These are phyloP conservation scores for Cynodonichthys magdalenae DNA, from an alignment of 2,797 vertebrate species.

Conservation along the genomic window DNA sequence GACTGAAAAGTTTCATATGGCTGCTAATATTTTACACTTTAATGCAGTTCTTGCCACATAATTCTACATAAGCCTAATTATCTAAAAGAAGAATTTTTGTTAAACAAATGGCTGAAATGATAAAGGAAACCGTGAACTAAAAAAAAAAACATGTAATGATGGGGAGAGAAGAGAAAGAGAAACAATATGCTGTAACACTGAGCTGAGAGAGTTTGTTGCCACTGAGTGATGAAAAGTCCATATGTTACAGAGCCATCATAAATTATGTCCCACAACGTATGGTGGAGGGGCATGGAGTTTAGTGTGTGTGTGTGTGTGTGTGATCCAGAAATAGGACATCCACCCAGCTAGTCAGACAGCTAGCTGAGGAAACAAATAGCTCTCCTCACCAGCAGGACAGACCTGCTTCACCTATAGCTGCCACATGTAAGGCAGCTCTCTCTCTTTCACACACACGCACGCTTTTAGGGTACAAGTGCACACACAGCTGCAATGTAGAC, in stretches of 20 bases:
- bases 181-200: conserved; percentile 70
- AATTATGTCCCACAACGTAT: conserved; percentile 92
- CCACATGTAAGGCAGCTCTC: conserved; percentile 45
- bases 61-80: neutral
- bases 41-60: neutral
- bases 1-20: neutral
- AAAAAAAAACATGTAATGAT: conserved; percentile 15
- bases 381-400: conserved; percentile 85
- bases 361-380: conserved; percentile 93
- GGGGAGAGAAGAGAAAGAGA: conserved; percentile 42
- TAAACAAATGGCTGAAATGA: conserved; percentile 5
- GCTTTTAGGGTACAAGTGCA: neutral
- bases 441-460: conserved; percentile 44
- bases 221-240: conserved; percentile 97
- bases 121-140: conserved; percentile 7
- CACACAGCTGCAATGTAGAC: neutral
- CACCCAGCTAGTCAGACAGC: conserved; percentile 78
- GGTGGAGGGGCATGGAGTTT: conserved; percentile 81
- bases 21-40: neutral
- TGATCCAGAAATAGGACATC: conserved; percentile 95
- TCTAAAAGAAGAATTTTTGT: neutral
- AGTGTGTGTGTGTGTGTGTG: conserved; percentile 71
- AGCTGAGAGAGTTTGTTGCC: conserved; percentile 85
- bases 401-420: conserved; percentile 71
- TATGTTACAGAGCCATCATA: conserved; percentile 92